Conservation (phyloP, 2,797 vertebrate species). For the Capromys pilorides region DNA sequence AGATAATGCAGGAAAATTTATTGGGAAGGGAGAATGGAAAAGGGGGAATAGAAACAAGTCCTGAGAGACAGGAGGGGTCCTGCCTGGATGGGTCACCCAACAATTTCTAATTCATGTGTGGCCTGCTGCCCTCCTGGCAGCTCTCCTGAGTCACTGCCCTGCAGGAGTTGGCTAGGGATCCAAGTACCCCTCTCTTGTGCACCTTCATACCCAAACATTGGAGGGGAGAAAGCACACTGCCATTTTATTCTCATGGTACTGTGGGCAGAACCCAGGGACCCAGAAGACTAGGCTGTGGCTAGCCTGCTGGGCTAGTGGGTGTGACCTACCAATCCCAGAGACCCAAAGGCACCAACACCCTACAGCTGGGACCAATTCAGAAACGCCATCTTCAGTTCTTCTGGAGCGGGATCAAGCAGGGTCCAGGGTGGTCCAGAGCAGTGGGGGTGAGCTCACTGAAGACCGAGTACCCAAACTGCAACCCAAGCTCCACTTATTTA, state of each 20-base stretch:
- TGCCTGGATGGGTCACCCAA: too few species aligned
- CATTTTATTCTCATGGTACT: not conserved
- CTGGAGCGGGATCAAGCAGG: not conserved
- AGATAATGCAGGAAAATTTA: too few species aligned
- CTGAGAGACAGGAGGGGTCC: too few species aligned
- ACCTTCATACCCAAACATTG: not conserved
- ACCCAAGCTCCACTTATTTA: not conserved
- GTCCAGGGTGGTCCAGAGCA: not conserved
- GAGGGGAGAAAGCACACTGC: not conserved
- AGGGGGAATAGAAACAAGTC: too few species aligned
- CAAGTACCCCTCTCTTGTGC: not conserved
- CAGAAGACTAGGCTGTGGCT: not conserved
- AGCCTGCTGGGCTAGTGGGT: not conserved
- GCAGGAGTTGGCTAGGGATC: not conserved
- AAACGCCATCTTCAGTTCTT: not conserved
- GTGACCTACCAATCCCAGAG: not conserved
- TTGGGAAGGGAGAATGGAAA: too few species aligned
- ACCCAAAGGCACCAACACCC: not conserved
- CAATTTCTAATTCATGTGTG: not conserved
- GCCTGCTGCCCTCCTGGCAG: not conserved
- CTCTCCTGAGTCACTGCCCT: not conserved
- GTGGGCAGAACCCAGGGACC: not conserved
- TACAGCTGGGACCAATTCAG: not conserved
- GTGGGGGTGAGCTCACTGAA: not conserved
- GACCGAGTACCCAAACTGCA: not conserved